Base-by-base conservation (phyloP, 2,797 vertebrate species). In the Menidia menidia region DNA sequence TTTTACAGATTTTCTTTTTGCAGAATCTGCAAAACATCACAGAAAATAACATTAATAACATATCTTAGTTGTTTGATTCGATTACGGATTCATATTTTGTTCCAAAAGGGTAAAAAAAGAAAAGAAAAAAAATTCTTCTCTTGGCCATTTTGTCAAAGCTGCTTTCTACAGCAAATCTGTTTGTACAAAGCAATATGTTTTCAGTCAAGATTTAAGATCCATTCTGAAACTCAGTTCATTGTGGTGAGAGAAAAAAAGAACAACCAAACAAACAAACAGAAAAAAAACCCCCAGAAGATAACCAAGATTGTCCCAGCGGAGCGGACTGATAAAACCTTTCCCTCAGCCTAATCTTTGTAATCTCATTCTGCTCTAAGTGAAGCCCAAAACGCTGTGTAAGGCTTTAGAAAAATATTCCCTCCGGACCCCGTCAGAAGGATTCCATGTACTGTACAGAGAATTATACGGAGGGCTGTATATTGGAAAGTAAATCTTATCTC, bases 201-300 rank as follows among this genome's bases (percentile, higher is more conserved):
- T 68, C 48, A 63, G 48, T 35, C 39, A 65, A 73, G 78, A 88
- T 86, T 84, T 67, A 85, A 75, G 68, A 73, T 69, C 44, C 31
- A 60, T 61, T 73, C 48, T 80, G 66, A 78, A 72, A 57, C 19
- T 13, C 63, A 70, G 25, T 86, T 87, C 53, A 84, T 84, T 69
- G 66, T 14, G 0, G 13, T 32, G 56, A 64, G 44, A 63, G 41
- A 71, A 79, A 74, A 74, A 15, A 77, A 63, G 25, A 25, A 25
- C 25, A 25, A 25, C 25, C 25, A 25, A 25, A 25, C 25, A 25
- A 25, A 25, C 25, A 25, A 25, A 25, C 25, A 1, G 25, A 25
- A 25, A 25, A 25, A 25, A 25, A 25, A n/a, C n/a, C 25, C 25
- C 25, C 25, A 56, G 11, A 64, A 83, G 73, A 81, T 83, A 82